Percentiles rank a stretch among this genome's conserved stretches.
Conservation (phyloP, 1,140 invertebrate species). For the Eufriesea mexicana region DNA sequence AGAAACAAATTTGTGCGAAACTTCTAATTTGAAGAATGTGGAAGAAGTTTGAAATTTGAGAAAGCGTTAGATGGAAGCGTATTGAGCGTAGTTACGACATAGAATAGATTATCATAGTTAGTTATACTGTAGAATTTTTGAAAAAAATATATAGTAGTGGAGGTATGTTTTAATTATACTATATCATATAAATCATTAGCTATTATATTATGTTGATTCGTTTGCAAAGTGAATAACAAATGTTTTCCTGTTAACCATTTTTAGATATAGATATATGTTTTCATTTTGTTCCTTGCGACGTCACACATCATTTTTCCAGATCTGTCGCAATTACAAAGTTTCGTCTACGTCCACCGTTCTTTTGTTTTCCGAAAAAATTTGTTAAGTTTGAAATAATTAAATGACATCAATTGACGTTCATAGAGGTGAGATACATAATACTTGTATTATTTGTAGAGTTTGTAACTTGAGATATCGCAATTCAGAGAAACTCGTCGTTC, state of each 20-base stretch:
- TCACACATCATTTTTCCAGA: too few species aligned
- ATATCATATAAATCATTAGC: too few species aligned
- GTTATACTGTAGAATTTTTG: not conserved
- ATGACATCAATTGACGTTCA: too few species aligned
- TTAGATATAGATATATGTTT: too few species aligned
- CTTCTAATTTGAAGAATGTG: not conserved
- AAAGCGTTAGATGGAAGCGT: not conserved
- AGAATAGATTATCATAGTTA: not conserved
- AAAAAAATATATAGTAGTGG: not conserved
- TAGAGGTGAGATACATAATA: not conserved
- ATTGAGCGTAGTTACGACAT: not conserved
- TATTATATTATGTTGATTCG: too few species aligned
- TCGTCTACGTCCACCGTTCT: too few species aligned
- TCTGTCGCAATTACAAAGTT: too few species aligned
- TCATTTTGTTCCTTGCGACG: too few species aligned
- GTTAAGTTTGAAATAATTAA: too few species aligned
- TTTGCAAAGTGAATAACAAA: too few species aligned
- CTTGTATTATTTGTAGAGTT: not conserved
- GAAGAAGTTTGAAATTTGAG: not conserved
- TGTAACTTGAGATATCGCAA: not conserved
- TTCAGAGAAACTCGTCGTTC: not conserved
- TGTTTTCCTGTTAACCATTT: too few species aligned
- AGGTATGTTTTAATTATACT: not conserved
- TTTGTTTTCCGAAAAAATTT: too few species aligned
- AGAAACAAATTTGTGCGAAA: not conserved